A percentile compares a stretch with the other conserved stretches of the same genome.
phyloP scores from a whole-genome alignment of 2,797 vertebrate species.

The Echeneis naucrates region DNA sequence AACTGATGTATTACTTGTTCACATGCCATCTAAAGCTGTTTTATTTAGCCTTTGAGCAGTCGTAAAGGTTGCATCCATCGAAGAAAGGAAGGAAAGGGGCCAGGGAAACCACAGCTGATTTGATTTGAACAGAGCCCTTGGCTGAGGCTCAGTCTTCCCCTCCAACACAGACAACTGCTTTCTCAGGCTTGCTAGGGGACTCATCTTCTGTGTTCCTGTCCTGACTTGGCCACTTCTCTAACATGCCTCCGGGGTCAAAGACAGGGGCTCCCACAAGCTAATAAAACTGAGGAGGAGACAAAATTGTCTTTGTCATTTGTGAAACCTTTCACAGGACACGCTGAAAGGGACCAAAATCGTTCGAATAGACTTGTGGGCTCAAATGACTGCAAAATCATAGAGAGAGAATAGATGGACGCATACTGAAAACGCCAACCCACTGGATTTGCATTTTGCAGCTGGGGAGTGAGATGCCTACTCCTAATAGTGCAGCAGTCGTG shows the following conservation, averaged over 20 bases:
- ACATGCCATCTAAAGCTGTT: conserved; percentile 43
- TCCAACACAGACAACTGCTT: conserved; percentile 63
- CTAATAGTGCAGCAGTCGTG: conserved; percentile 12
- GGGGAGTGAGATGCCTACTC: conserved; percentile 41
- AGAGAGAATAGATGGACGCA: conserved; percentile 49
- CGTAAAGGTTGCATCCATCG: conserved; percentile 50
- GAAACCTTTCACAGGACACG: conserved; percentile 57
- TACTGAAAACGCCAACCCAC: conserved; percentile 60
- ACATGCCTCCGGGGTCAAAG: conserved; percentile 71
- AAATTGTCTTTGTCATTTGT: conserved; percentile 68
- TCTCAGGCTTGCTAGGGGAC: conserved; percentile 61
- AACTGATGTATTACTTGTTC: conserved; percentile 43
- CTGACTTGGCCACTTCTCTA: conserved; percentile 66
- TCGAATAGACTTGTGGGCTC: conserved; percentile 68
- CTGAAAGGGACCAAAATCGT: conserved; percentile 49
- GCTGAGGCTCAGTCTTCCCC: conserved; percentile 46
- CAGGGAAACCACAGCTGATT: conserved; percentile 61
- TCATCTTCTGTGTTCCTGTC: conserved; percentile 55
- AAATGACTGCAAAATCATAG: conserved; percentile 52
- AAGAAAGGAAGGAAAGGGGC: conserved; percentile 39
- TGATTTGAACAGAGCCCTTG: conserved; percentile 51
- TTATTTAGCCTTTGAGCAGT: conserved; percentile 54
- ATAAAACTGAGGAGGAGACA: conserved; percentile 70
- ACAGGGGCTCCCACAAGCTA: conserved; percentile 68
- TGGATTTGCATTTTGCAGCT: conserved; percentile 62